Conservation (phyloP, 92 coral and sea anemone species). For the Porites evermanni region DNA sequence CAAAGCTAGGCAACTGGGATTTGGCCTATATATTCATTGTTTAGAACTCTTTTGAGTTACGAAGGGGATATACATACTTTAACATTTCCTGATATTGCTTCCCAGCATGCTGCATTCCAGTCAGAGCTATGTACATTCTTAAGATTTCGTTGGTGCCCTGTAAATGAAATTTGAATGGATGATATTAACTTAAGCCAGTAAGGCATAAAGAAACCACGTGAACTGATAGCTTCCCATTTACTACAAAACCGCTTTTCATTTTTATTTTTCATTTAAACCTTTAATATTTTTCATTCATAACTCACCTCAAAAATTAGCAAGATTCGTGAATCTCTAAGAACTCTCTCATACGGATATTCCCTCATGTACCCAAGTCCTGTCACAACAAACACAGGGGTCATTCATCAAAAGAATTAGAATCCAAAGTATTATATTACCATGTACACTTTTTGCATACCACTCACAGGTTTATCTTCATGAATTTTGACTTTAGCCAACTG, state of each 20-base stretch:
- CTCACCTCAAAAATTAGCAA: slow-evolving; percentile 84
- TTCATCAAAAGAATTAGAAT: no score
- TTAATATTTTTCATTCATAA: neutral
- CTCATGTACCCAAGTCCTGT: slow-evolving; percentile 89
- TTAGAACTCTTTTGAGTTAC: no score
- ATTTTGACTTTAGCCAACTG: no score
- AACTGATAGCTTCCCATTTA: no score
- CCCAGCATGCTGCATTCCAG: slow-evolving; percentile 94
- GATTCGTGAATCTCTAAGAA: slow-evolving; percentile 79
- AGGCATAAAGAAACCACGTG: no score
- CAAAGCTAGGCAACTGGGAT: no score
- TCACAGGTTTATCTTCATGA: no score
- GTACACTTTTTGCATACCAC: neutral
- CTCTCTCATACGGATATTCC: slow-evolving; percentile 82
- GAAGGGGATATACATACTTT: slow-evolving; percentile 44
- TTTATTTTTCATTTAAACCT: no score
- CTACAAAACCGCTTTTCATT: neutral
- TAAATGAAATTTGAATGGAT: neutral
- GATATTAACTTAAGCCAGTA: neutral
- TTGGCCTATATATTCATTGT: no score
- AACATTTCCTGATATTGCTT: slow-evolving; percentile 72
- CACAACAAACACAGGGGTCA: neutral
- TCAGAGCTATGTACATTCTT: slow-evolving; percentile 86
- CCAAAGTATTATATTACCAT: neutral
- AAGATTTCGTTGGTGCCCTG: slow-evolving; percentile 95